Base-by-base conservation (phyloP, 2,888 invertebrate species). In the Lottia gigantea region DNA sequence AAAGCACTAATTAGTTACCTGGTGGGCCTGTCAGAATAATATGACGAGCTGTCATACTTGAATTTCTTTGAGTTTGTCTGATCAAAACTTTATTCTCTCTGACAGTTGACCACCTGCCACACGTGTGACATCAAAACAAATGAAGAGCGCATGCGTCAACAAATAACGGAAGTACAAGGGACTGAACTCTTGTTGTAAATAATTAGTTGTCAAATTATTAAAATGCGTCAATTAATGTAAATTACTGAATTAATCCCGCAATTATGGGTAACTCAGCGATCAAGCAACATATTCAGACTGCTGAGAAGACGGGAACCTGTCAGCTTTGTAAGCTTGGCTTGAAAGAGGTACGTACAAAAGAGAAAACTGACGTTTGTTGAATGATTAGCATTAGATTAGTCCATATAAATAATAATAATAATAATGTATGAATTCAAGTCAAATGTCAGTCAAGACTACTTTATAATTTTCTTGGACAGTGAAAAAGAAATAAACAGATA, bases 281-380 rank as follows among this genome's bases (percentile, higher is more conserved):
- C 68, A 96, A 95, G 87, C 95, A 83, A 86, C 98, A 98, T 88
- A 92, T 95, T 85, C 96, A 97, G 87, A 97, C 95, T 69, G 97
- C 98, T 16, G 93, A 95, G 83, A 98, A 98, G 90, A 98, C 98
- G 25, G 97, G 98, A 19, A 94, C 96, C 47, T 91, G 98, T 74
- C 96, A 96, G 88, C 90, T 98, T 76, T 94, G 95, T 3, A 92
- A 94, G 80, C 92, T 92, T 71, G 94, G 94, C 83, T 90, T 98
- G 68, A 94, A 94, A 79, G 93, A 94, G 83, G 90, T 90, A 80
- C 66, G 63, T 66, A 19, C 31, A 66, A 40, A 15, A 31, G 23
- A 40, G 7, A 8, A 40, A 11, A 40, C 6, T 40, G 40, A 40
- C 40, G 40, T 40, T 40, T 40, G 40, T 40, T 40, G 40, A 40